phyloP scores from a whole-genome alignment of 2,888 invertebrate genomes.

The Drosophila austrosaltans region DNA sequence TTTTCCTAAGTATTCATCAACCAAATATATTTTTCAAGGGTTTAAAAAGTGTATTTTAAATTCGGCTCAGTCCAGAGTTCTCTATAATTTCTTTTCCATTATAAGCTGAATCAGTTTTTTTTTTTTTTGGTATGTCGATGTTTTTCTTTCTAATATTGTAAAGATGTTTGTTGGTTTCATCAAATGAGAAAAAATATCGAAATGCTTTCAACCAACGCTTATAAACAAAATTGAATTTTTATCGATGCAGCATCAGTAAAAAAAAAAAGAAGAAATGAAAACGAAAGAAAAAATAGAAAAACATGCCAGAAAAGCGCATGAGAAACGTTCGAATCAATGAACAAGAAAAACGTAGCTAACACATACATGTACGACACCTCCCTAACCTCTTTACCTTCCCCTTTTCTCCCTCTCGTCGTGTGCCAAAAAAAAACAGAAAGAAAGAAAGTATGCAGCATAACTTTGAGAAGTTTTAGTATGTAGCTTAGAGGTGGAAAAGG shows the following conservation, averaged over 20 bases:
- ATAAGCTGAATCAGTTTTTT: neutral
- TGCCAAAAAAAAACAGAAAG: conserved; percentile 3
- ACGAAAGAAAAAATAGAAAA: conserved; percentile 30
- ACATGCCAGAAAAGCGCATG: conserved; percentile 48
- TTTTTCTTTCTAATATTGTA: neutral
- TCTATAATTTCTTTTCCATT: neutral
- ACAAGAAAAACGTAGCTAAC: conserved; percentile 67
- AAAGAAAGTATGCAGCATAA: conserved; percentile 65
- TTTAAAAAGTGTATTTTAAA: too few relatives aligned
- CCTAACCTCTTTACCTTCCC: neutral
- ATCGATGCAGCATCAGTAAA: conserved; percentile 56
- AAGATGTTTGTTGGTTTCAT: neutral
- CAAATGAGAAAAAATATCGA: conserved; percentile 4
- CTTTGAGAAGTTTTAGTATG: conserved; percentile 34
- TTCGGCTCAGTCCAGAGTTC: too few relatives aligned
- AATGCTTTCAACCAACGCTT: conserved; percentile 39
- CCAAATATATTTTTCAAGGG: too few relatives aligned
- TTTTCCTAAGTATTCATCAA: too few relatives aligned
- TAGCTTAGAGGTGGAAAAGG: conserved; percentile 17
- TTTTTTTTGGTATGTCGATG: too few relatives aligned
- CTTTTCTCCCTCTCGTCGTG: neutral
- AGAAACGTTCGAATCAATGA: conserved; percentile 66
- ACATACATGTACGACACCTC: conserved; percentile 20
- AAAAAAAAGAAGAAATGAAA: conserved; percentile 27
- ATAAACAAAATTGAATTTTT: conserved; percentile 73